Conservation (phyloP, 2,113 vertebrate species). For the Zapus hudsonius region DNA sequence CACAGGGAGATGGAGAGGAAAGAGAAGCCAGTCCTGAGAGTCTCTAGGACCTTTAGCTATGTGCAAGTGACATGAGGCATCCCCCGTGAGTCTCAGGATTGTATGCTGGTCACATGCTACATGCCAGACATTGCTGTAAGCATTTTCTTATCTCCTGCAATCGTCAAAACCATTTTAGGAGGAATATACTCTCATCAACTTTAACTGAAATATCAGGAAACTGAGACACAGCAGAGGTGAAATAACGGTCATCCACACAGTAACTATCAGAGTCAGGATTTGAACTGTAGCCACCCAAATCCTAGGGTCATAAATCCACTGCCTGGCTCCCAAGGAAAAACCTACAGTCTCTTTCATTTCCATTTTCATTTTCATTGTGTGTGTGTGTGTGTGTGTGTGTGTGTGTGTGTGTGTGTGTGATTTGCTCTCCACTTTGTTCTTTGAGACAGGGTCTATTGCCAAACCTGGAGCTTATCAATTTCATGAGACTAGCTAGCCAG, state of each 20-base stretch:
- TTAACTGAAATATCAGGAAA: not conserved
- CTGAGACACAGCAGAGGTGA: not conserved
- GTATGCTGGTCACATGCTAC: fast-evolving
- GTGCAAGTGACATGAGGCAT: not conserved
- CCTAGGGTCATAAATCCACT: not conserved
- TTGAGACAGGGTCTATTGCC: too few relatives aligned
- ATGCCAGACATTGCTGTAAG: not conserved
- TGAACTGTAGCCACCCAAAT: not conserved
- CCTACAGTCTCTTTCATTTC: too few relatives aligned
- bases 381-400: too few relatives aligned
- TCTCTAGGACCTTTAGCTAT: not conserved
- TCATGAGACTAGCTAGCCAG: too few relatives aligned
- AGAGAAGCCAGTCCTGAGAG: not conserved
- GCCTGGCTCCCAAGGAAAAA: not conserved
- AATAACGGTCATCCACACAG: not conserved
- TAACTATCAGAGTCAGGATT: not conserved
- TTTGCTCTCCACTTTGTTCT: too few relatives aligned
- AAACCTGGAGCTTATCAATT: too few relatives aligned
- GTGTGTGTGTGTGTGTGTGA: too few relatives aligned
- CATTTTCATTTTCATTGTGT: too few relatives aligned
- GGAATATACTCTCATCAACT: not conserved
- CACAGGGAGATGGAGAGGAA: not conserved
- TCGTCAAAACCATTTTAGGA: not conserved
- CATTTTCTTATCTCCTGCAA: not conserved
- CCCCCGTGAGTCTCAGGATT: not conserved